Percentiles rank a stretch among this genome's conserved stretches.
These are phyloP conservation scores for Hoplodrina blanda DNA, from an alignment of 2,888 invertebrate genomes.

Conservation along the genomic window DNA sequence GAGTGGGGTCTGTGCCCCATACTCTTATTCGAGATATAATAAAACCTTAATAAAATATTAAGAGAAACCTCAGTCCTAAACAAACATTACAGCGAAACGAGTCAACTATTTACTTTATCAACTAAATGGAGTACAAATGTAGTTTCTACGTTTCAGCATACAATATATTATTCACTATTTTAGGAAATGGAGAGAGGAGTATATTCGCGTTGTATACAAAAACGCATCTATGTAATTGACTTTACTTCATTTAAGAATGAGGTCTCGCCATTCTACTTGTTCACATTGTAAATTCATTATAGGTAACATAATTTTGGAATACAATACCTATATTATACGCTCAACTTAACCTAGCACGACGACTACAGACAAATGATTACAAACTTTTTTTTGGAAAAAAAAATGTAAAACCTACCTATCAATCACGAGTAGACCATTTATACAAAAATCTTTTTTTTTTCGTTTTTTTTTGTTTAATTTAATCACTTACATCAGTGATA, in stretches of 20 bases:
- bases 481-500: slow-evolving; percentile 64
- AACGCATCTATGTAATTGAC: slow-evolving; percentile 57
- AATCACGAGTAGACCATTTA: slow-evolving; percentile 66
- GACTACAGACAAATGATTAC: slow-evolving; percentile 65
- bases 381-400: slow-evolving; percentile 55
- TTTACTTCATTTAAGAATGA: slow-evolving; percentile 59
- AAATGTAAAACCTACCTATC: slow-evolving; percentile 58
- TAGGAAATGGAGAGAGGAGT: slow-evolving; percentile 10
- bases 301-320: slow-evolving; percentile 60
- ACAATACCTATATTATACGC: slow-evolving; percentile 58
- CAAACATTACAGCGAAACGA: slow-evolving; percentile 35
- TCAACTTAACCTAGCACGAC: slow-evolving; percentile 69
- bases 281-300: slow-evolving; percentile 40
- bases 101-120: slow-evolving; percentile 28
- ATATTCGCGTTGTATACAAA: slow-evolving; percentile 28
- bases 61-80: slow-evolving; percentile 63
- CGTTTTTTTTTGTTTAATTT: slow-evolving; percentile 39
- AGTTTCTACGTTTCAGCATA: slow-evolving; percentile 35
- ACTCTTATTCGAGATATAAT: slow-evolving; percentile 26
- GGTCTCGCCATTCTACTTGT: slow-evolving; percentile 53
- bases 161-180: slow-evolving; percentile 43
- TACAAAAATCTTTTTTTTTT: slow-evolving; percentile 59
- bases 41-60: slow-evolving; percentile 46
- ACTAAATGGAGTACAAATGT: slow-evolving; percentile 35
- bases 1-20: not conserved